Conservation (phyloP, 2,113 vertebrate species). For the Himantopus leucocephalus region DNA sequence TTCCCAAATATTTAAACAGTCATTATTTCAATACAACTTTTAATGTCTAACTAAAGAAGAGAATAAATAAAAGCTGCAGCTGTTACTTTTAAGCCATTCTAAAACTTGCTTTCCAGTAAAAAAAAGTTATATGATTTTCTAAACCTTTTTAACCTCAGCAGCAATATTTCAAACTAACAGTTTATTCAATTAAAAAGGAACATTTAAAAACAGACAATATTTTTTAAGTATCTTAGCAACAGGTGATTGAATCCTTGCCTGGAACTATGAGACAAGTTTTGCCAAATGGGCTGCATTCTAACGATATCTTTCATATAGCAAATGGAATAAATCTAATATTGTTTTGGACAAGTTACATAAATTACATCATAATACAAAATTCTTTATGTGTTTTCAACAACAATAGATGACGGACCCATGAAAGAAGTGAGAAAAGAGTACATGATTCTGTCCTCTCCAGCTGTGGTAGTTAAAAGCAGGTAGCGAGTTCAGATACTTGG, state of each 20-base stretch:
- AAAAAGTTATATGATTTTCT: conserved; percentile 50
- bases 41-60: not conserved
- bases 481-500: not conserved
- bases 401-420: not conserved
- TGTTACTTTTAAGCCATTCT: conserved; percentile 38
- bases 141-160: conserved; percentile 70
- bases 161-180: conserved; percentile 77
- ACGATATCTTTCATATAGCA: conserved; percentile 79
- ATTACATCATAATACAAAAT: conserved; percentile 79
- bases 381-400: conserved; percentile 67
- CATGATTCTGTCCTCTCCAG: not conserved
- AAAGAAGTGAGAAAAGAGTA: conserved; percentile 19
- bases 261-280: conserved; percentile 73
- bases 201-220: conserved; percentile 83
- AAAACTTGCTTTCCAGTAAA: conserved; percentile 45
- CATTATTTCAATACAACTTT: not conserved
- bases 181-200: conserved; percentile 79
- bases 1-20: not conserved
- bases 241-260: conserved; percentile 82
- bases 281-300: conserved; percentile 76
- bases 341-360: conserved; percentile 77
- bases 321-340: conserved; percentile 83
- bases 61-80: conserved; percentile 33
- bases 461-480: not conserved
- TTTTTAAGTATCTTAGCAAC: conserved; percentile 86